phyloP scores from a whole-genome alignment of 2,888 invertebrate genomes.

The Apamea anceps region DNA sequence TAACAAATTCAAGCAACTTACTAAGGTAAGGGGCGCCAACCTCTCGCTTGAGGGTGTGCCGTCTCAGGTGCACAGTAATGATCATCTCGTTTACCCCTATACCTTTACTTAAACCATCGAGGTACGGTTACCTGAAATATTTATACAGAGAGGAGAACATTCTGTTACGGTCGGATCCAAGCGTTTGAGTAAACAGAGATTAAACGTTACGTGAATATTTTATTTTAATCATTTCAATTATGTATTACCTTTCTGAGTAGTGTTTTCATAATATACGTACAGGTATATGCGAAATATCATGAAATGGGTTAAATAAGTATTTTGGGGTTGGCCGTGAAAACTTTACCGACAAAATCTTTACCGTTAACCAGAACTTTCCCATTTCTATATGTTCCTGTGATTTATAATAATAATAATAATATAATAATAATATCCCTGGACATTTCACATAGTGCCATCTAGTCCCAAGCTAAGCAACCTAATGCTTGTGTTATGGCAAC shows the following conservation, averaged over 20 bases:
- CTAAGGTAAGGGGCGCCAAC: slow-evolving; percentile 4
- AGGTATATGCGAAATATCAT: neutral
- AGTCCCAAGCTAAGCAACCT: too few species aligned
- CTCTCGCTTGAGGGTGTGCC: slow-evolving; percentile 4
- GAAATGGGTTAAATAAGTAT: neutral
- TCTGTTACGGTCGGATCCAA: slow-evolving; percentile 30
- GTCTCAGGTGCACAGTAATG: slow-evolving; percentile 64
- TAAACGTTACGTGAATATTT: slow-evolving; percentile 44
- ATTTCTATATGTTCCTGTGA: neutral
- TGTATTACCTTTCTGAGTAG: slow-evolving; percentile 19
- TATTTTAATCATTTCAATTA: slow-evolving; percentile 37
- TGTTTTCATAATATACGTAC: slow-evolving; percentile 10
- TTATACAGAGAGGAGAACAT: slow-evolving; percentile 23
- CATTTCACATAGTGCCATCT: too few species aligned
- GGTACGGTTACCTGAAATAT: slow-evolving; percentile 57
- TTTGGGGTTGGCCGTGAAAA: neutral
- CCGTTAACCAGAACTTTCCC: neutral
- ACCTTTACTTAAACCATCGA: slow-evolving; percentile 41
- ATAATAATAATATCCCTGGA: too few species aligned
- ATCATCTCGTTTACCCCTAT: slow-evolving; percentile 60
- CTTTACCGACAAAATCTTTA: neutral
- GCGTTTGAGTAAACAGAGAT: slow-evolving; percentile 31
- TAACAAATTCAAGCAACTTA: slow-evolving; percentile 9
- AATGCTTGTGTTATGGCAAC: too few species aligned
- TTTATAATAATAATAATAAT: too few species aligned